A percentile compares a stretch with the other conserved stretches of the same genome.
Evolutionary conservation across 1,140 invertebrate species (phyloP).

Genomic region (Leguminivora glycinivorella): DNA sequence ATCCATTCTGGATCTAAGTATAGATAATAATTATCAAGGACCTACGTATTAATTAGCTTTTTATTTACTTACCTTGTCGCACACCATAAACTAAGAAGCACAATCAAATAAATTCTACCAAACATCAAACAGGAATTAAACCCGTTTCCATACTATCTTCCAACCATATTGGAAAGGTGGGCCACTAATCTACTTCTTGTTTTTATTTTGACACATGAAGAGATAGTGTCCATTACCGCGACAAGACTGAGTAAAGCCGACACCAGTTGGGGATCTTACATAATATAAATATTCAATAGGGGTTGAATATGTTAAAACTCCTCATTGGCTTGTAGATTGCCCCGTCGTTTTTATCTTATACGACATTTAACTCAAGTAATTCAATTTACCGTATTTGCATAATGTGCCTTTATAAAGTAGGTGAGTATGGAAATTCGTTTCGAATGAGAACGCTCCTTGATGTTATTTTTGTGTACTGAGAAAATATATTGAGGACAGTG

Average conservation of each 20-base stretch:
- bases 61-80: not conserved
- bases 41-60: too few relatives aligned
- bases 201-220: constrained; percentile 53
- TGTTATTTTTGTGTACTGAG: constrained; percentile 18
- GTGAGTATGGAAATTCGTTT: constrained; percentile 69
- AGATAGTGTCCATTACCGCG: constrained; percentile 66
- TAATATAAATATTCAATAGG: constrained; percentile 78
- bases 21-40: too few relatives aligned
- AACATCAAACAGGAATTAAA: not conserved
- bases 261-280: constrained; percentile 56
- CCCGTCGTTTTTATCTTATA: constrained; percentile 78
- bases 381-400: constrained; percentile 78
- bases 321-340: constrained; percentile 77
- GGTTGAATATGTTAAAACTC: constrained; percentile 76
- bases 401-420: constrained; percentile 72
- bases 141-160: not conserved
- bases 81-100: not conserved
- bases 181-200: constrained; percentile 49
- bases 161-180: constrained; percentile 36
- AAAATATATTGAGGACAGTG: constrained; percentile 6
- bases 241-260: constrained; percentile 65
- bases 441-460: constrained; percentile 19
- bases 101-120: not conserved
- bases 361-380: constrained; percentile 78
- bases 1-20: too few relatives aligned